Evolutionary conservation across 2,797 vertebrate species (phyloP).

Genomic region (Mus caroli): DNA sequence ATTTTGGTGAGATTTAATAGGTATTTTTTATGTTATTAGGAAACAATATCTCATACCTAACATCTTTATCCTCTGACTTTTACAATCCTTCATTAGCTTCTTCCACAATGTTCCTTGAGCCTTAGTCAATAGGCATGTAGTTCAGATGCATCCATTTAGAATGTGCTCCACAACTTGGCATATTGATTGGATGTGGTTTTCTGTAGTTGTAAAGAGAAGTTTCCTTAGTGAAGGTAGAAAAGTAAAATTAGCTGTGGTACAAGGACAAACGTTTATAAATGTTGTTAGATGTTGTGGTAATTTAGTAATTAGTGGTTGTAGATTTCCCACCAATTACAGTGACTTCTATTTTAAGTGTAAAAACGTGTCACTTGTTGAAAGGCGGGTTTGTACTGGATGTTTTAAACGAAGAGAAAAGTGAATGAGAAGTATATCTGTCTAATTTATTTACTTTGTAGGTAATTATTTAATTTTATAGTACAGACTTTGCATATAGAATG

Average conservation of each 20-base stretch:
- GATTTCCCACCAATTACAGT: background rate
- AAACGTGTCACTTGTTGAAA: background rate
- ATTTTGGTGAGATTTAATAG: background rate
- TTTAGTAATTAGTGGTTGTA: background rate
- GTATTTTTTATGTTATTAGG: background rate
- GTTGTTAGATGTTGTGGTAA: background rate
- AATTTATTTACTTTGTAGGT: background rate
- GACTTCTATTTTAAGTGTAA: background rate
- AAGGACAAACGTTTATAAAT: background rate
- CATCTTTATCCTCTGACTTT: background rate
- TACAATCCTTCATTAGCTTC: background rate
- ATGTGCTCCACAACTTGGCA: background rate
- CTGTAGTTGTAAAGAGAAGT: background rate
- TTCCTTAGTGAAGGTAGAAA: background rate
- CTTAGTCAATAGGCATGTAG: background rate
- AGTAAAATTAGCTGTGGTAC: background rate
- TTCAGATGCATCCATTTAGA: background rate
- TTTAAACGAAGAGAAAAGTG: background rate
- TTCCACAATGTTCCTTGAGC: background rate
- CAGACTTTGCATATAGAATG: background rate
- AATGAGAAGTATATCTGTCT: background rate
- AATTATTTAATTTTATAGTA: background rate
- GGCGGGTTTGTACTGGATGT: background rate
- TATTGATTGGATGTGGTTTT: background rate
- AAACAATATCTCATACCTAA: background rate